Base-by-base conservation (phyloP, 2,888 invertebrate species). In the Odontocerum albicorne region DNA sequence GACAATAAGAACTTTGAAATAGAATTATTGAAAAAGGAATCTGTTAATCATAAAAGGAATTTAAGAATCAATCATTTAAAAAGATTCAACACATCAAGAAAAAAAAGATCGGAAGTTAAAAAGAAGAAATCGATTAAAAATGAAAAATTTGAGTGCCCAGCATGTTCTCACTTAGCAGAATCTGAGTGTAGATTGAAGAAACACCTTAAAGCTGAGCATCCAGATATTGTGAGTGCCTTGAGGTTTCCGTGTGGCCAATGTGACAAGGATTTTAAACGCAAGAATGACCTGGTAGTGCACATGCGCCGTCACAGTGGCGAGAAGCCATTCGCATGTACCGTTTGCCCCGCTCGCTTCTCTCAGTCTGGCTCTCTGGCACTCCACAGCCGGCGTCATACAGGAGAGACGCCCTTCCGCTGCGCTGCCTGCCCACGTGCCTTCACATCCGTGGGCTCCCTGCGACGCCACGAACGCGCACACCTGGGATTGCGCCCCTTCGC, bases 241-340 rank as follows among this genome's bases (percentile, higher is more conserved):
- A 1, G 71, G 71, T 77, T 77, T 54, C 67, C 75, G 45, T 51
- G 51, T 17, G 27, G 35, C 16, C 22, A 19, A 1, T 55, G 55
- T 15, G 49, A 42, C 2, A 49, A 50, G 12, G 19, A 32, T 8
- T 45, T 50, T 19, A 43, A 42, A 15, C 44, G 50, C n/a, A 21
- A 20, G 2, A 22, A 22, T n/a, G 49, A 49, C 8, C 45, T 55
- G 2, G 35, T 32, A 4, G 33, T 49, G 4, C 55, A 55, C 20
- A 21, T 75, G 47, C 66, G 73, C 7, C 62, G 68, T 6, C 77
- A 77, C 61, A 75, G 75, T 0, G 77, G 76, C 0, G 75, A 76
- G 42, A 71, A 69, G 20, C 77, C 76, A 1, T 75, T 65, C 50
- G 44, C 70, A 0, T 78, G 77, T 56, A 62, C 66, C 0, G 66